phyloP scores from a whole-genome alignment of 2,888 invertebrate genomes.

The Cybosia mesomella region DNA sequence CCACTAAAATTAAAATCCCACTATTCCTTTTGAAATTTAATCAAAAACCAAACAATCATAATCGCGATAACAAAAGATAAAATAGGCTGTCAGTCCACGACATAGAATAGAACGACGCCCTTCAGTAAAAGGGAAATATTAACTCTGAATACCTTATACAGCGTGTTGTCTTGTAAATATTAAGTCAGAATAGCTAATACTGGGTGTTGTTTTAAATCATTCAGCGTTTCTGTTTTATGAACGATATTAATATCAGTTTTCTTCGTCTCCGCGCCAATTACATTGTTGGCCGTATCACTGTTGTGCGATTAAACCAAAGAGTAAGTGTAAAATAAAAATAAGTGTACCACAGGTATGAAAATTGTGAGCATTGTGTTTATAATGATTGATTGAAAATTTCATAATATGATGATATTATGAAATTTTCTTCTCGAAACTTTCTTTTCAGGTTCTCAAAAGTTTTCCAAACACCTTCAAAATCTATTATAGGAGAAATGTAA shows the following conservation, averaged over 20 bases:
- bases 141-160: constrained; percentile 59
- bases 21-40: neutral
- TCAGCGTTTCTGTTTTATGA: constrained; percentile 62
- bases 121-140: constrained; percentile 58
- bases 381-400: neutral
- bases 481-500: too few relatives aligned
- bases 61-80: constrained; percentile 22
- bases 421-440: too few relatives aligned
- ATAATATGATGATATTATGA: too few relatives aligned
- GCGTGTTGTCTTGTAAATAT: constrained; percentile 66
- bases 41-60: neutral
- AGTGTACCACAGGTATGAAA: constrained; percentile 34
- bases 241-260: constrained; percentile 82
- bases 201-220: constrained; percentile 64
- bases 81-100: constrained; percentile 42
- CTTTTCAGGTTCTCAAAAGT: too few relatives aligned
- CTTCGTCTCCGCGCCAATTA: constrained; percentile 80
- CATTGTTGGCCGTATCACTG: constrained; percentile 81
- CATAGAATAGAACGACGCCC: constrained; percentile 58
- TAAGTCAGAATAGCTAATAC: constrained; percentile 48
- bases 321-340: constrained; percentile 33
- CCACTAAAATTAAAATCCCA: neutral
- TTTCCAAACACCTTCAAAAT: too few relatives aligned
- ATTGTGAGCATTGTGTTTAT: neutral
- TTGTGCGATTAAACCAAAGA: constrained; percentile 66